A percentile compares a stretch with the other conserved stretches of the same genome.
Conservation (phyloP, 2,888 invertebrate genomes). For the Harpagoxenus sublaevis region DNA sequence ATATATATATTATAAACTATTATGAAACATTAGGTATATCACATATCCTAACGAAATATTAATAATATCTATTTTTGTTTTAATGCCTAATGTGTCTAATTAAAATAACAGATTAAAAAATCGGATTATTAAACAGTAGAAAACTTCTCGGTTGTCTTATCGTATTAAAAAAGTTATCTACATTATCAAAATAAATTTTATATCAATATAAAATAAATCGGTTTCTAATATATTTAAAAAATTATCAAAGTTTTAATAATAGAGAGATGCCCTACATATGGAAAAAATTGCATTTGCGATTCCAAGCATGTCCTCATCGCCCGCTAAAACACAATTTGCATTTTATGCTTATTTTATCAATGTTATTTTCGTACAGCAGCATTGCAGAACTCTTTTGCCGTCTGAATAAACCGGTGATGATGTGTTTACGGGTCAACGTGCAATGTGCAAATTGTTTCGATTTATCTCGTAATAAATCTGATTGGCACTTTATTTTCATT, state of each 20-base stretch:
- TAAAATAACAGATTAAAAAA: not conserved
- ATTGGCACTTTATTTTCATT: slow-evolving; percentile 56
- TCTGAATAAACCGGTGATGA: slow-evolving; percentile 49
- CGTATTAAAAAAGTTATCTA: not conserved
- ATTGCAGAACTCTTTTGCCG: slow-evolving; percentile 44
- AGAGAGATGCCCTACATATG: not conserved
- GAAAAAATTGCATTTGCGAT: slow-evolving; percentile 27
- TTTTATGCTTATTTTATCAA: slow-evolving; percentile 47
- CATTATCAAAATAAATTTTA: slow-evolving; percentile 11
- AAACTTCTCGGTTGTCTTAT: not conserved
- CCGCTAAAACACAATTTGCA: slow-evolving; percentile 26
- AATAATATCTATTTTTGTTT: slow-evolving; percentile 17
- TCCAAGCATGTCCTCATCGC: not conserved
- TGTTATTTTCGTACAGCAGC: slow-evolving; percentile 36
- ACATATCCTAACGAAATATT: not conserved
- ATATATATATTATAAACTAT: slow-evolving; percentile 34
- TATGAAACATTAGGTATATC: slow-evolving; percentile 22
- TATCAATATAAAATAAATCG: not conserved
- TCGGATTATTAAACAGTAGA: not conserved
- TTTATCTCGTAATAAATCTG: slow-evolving; percentile 57
- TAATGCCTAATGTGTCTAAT: not conserved
- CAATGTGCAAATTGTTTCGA: slow-evolving; percentile 55
- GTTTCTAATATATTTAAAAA: not conserved
- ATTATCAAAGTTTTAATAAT: not conserved
- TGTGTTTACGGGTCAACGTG: slow-evolving; percentile 54